These are phyloP conservation scores for Hemibagrus guttatus DNA, from an alignment of 2,797 vertebrate species.

Conservation along the genomic window DNA sequence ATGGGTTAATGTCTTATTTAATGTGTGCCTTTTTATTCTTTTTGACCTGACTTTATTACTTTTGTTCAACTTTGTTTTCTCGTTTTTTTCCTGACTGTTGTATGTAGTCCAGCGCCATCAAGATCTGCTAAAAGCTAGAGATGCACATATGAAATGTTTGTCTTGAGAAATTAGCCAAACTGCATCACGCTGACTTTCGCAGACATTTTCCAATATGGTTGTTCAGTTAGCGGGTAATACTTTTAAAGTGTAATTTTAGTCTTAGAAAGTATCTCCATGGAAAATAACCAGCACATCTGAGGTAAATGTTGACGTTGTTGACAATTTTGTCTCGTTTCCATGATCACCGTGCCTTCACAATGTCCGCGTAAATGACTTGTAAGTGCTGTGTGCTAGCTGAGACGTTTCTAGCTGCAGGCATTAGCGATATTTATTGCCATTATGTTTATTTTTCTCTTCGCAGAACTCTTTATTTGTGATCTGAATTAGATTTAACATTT, in stretches of 20 bases:
- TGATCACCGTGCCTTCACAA: constrained; percentile 3
- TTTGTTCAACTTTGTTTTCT: not conserved
- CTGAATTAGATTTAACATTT: not conserved
- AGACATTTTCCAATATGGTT: not conserved
- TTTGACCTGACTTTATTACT: not conserved
- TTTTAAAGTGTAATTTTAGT: not conserved
- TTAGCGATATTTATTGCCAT: not conserved
- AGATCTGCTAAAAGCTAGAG: not conserved
- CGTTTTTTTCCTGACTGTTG: no score
- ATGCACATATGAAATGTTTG: no score
- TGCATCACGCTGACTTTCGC: not conserved
- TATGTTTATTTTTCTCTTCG: no score
- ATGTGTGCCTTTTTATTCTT: not conserved
- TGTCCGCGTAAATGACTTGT: not conserved
- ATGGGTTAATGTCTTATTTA: not conserved
- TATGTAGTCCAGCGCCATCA: not conserved
- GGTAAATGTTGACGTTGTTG: not conserved
- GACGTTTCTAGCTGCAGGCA: not conserved
- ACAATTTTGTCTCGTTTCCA: not conserved
- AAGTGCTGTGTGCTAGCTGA: not conserved
- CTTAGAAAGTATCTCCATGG: not conserved
- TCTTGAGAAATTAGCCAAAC: not conserved
- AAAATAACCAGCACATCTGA: not conserved
- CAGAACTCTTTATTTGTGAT: not conserved
- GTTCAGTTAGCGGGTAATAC: not conserved